Evolutionary conservation across 2,888 invertebrate species (phyloP), one percentile per base, ranked within the genome.

Genomic region (Rhagium mordax): DNA sequence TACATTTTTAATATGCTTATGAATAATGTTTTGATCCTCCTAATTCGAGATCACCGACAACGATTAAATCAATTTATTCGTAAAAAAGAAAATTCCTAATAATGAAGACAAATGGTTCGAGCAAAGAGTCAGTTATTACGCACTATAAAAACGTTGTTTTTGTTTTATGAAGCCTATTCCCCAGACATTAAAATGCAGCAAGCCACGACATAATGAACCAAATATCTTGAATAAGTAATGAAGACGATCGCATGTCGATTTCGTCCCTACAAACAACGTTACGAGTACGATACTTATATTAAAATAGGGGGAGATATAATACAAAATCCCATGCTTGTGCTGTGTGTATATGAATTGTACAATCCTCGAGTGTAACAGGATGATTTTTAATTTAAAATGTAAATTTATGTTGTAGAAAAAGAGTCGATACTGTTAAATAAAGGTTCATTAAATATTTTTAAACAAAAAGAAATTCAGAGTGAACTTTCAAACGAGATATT

Each of bases 191-290:
- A 76, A 79, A 80, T 78, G 76, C 75, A 79, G 68, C 76, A 74
- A 70, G 74, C 75, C 53, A 67, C 74, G 64, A 78, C 74, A 76
- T 81, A 81, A 81, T 76, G 80, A 80, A 80, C 74, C 78, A 75
- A 80, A 79, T 78, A 79, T 75, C 74, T 76, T 81, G 80, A 81
- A 81, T 81, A 80, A 81, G 70, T 81, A 81, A 81, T 80, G 80
- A 79, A 74, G 80, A 78, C 76, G 78, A 80, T 80, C 79, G 80
- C 79, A 79, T 79, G 81, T 81, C 80, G 79, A 79, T 79, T 79
- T 71, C 75, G 68, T 70, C 78, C 74, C 76, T 66, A 53, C 47
- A 61, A 47, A 68, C 66, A 66, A 48, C 29, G 59, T 49, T 70
- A 62, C 48, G 55, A 72, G 48, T 71, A 62, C 66, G 74, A 71